Conservation (phyloP, 2,888 invertebrate species). For the Synergus laeviventris region DNA sequence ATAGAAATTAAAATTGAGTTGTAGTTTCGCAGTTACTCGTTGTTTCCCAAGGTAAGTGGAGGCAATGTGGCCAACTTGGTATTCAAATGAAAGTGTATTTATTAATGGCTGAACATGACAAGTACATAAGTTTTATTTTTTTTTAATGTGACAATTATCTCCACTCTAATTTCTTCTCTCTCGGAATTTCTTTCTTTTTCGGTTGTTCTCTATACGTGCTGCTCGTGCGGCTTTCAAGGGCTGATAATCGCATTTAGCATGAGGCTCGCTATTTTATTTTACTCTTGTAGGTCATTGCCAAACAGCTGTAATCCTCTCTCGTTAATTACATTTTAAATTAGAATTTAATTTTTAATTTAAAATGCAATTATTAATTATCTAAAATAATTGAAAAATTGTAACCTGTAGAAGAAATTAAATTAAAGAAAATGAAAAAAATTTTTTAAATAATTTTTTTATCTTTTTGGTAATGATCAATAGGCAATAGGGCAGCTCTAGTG, state of each 20-base stretch:
- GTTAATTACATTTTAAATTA: no score
- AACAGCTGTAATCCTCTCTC: background rate
- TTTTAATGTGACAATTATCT: background rate
- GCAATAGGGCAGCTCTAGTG: constrained; percentile 25
- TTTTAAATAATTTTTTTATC: background rate
- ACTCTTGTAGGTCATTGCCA: constrained; percentile 9
- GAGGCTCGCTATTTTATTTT: constrained; percentile 14
- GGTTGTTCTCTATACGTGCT: constrained; percentile 10
- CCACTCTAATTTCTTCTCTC: background rate
- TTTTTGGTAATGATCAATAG: constrained; percentile 10
- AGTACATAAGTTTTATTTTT: background rate
- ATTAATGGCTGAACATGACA: background rate
- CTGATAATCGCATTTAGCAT: constrained; percentile 34
- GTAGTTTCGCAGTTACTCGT: constrained; percentile 39
- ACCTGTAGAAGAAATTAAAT: no score
- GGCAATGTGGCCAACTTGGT: constrained; percentile 31
- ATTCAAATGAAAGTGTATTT: background rate
- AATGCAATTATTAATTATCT: no score
- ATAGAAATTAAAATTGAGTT: constrained; percentile 51
- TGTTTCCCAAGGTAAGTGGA: constrained; percentile 38
- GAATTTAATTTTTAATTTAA: no score
- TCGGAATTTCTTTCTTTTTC: constrained; percentile 3
- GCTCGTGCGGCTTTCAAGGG: constrained; percentile 28
- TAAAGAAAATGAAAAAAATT: background rate
- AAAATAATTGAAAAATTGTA: no score